Evolutionary conservation across 2,113 vertebrate genomes (phyloP).

Genomic region (Brachionichthys hirsutus): DNA sequence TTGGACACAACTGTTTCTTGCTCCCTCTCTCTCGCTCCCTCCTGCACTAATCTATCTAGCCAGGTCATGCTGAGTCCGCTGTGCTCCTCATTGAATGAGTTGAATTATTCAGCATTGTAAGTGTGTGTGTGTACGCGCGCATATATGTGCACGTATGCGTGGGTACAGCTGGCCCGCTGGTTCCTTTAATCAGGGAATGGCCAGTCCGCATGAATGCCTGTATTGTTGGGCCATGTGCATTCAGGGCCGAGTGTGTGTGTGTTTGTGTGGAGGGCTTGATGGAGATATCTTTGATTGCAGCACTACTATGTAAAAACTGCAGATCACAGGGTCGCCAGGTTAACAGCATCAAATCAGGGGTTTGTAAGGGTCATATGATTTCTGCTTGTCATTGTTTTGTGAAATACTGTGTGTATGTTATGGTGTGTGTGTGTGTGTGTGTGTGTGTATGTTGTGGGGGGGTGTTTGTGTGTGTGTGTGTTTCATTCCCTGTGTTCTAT

Average conservation of each 20-base stretch:
- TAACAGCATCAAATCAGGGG: conserved; percentile 84
- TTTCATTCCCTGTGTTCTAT: conserved; percentile 23
- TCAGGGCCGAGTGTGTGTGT: conserved; percentile 78
- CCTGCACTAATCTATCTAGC: conserved; percentile 81
- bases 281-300: conserved; percentile 92
- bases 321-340: conserved; percentile 75
- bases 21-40: conserved; percentile 38
- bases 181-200: conserved; percentile 95
- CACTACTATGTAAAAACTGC: conserved; percentile 79
- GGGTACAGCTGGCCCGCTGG: conserved; percentile 94
- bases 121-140: conserved; percentile 15
- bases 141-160: conserved; percentile 64
- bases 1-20: conserved; percentile 26
- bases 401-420: conserved; percentile 18
- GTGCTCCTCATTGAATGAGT: conserved; percentile 91
- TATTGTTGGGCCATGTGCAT: conserved; percentile 98
- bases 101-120: conserved; percentile 93
- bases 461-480: conserved; percentile 15
- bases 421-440: conserved; percentile 8
- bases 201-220: conserved; percentile 94
- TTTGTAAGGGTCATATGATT: conserved; percentile 55
- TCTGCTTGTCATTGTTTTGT: conserved; percentile 25
- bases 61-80: conserved; percentile 91
- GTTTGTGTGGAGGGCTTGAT: conserved; percentile 80
- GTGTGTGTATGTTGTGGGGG: conserved; percentile 3